Percentiles rank a stretch among this genome's conserved stretches.
Conservation (phyloP, 64 coral and sea anemone genomes). For the Orbicella faveolata region DNA sequence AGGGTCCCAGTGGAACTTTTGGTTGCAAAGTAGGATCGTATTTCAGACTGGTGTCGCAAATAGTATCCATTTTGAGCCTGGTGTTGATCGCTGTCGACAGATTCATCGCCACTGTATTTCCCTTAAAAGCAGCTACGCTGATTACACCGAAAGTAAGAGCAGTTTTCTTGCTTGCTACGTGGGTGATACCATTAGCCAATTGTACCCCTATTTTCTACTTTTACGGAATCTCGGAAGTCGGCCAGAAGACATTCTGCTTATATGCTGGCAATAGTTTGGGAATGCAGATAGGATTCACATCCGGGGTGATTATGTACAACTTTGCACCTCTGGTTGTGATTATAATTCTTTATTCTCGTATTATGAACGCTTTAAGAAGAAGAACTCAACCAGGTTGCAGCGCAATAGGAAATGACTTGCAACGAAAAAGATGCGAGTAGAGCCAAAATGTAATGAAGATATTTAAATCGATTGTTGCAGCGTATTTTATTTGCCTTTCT, state of each 20-base stretch:
- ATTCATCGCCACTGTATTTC: constrained; percentile 2
- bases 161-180: background rate
- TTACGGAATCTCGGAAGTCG: background rate
- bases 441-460: background rate
- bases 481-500: background rate
- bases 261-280: background rate
- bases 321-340: background rate
- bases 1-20: background rate
- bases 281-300: background rate
- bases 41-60: background rate
- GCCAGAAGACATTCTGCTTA: background rate
- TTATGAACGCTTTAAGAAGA: background rate
- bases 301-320: background rate
- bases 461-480: background rate
- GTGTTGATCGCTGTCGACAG: constrained; percentile 19
- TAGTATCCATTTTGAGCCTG: background rate
- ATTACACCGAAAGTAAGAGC: background rate
- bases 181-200: background rate
- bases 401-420: background rate
- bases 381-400: too few relatives aligned
- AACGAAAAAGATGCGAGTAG: background rate
- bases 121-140: background rate
- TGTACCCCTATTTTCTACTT: background rate
- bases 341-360: background rate
- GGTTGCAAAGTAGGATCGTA: background rate